Conservation (phyloP, 2,888 invertebrate species). For the Beris morrisii region DNA sequence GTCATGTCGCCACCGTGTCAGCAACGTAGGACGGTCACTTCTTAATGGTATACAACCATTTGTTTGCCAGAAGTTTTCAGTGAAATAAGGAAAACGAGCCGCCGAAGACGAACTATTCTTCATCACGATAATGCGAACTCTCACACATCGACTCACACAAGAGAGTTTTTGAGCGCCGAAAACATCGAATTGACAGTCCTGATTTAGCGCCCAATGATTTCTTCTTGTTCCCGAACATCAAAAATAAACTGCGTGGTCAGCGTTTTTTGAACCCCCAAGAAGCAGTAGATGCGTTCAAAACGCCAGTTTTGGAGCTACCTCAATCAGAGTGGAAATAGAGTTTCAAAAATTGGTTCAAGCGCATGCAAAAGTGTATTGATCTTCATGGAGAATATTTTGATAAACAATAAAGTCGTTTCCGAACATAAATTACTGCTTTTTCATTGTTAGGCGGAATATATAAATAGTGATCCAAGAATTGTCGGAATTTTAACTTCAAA, state of each 20-base stretch:
- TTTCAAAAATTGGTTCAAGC: constrained; percentile 28
- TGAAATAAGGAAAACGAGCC: constrained; percentile 40
- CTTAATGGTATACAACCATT: too few species aligned
- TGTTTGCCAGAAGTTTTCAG: constrained; percentile 37
- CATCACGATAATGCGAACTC: too few species aligned
- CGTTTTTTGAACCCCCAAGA: constrained; percentile 34
- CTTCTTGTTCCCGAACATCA: too few species aligned
- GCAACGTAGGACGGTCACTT: constrained; percentile 39
- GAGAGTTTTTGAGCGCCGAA: too few species aligned
- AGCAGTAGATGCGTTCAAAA: constrained; percentile 35
- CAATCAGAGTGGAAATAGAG: constrained; percentile 27
- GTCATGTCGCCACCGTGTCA: too few species aligned
- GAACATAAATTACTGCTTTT: constrained; percentile 2
- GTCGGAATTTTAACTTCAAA: too few species aligned
- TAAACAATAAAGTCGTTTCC: constrained; percentile 28
- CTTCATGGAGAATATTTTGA: constrained; percentile 30
- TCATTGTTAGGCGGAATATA: too few species aligned
- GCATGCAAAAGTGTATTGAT: constrained; percentile 34
- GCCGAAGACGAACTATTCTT: too few species aligned
- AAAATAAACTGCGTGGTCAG: constrained; percentile 25
- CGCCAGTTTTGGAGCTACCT: constrained; percentile 36
- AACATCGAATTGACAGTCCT: too few species aligned
- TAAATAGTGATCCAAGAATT: too few species aligned
- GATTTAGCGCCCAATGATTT: too few species aligned
- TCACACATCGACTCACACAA: too few species aligned